phyloP scores from a whole-genome alignment of 2,888 invertebrate species.

The Drosophila crucigera region DNA sequence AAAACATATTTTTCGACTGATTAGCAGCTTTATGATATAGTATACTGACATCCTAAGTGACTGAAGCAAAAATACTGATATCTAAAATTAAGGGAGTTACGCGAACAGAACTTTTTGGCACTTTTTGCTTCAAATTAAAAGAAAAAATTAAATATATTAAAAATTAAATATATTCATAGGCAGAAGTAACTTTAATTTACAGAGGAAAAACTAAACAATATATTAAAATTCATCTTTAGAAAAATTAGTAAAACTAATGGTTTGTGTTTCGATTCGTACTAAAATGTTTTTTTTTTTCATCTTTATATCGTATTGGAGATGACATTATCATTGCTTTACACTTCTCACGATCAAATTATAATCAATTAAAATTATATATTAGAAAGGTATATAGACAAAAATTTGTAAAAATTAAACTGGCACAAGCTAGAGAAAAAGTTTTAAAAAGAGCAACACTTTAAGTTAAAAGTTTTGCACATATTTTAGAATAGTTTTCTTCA shows the following conservation, averaged over 20 bases:
- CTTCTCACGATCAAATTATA: background rate
- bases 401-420: background rate
- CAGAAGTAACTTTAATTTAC: too few species aligned
- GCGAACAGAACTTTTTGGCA: background rate
- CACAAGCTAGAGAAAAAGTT: background rate
- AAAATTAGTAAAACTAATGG: background rate
- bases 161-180: too few species aligned
- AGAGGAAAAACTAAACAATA: background rate
- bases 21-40: background rate
- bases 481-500: background rate
- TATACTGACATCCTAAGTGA: background rate
- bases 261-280: background rate
- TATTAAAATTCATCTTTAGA: background rate
- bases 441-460: background rate
- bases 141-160: too few species aligned
- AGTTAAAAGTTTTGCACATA: background rate
- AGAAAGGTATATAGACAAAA: background rate
- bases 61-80: background rate
- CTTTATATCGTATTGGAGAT: background rate
- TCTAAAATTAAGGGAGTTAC: background rate
- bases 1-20: background rate
- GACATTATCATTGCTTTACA: background rate
- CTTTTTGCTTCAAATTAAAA: too few species aligned
- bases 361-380: background rate
- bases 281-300: background rate